Evolutionary conservation across 2,797 vertebrate species (phyloP).

Genomic region (Pangasius krempfi): DNA sequence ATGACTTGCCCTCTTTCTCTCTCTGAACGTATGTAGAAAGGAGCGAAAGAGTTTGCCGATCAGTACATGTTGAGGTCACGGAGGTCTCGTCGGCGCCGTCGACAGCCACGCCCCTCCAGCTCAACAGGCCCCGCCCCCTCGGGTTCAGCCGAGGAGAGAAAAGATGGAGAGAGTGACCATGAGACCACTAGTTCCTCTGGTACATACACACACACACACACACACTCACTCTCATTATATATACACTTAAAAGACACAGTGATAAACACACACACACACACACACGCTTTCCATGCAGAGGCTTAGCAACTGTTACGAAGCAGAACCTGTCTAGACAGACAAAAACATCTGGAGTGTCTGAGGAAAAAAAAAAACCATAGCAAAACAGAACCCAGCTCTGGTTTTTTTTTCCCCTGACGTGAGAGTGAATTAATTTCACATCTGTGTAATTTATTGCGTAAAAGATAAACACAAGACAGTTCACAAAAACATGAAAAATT

Average conservation of each 20-base stretch:
- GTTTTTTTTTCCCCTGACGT: background rate
- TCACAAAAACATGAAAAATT: background rate
- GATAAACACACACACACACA: background rate
- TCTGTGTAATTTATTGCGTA: background rate
- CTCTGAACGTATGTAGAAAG: constrained; percentile 78
- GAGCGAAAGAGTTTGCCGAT: constrained; percentile 94
- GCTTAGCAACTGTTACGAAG: background rate
- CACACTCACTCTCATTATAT: background rate
- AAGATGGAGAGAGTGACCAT: constrained; percentile 91
- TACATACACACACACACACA: constrained; percentile 53
- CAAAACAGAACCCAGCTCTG: background rate
- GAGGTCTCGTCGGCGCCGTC: constrained; percentile 82
- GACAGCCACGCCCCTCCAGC: constrained; percentile 77
- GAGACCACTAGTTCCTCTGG: constrained; percentile 92
- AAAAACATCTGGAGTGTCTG: constrained; percentile 18
- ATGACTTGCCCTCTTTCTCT: background rate
- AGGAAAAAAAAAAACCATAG: background rate
- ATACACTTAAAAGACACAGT: too few relatives aligned
- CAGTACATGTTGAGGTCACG: constrained; percentile 88
- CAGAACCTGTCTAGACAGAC: constrained; percentile 4
- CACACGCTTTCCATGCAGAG: background rate
- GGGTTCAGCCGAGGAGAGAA: constrained; percentile 77
- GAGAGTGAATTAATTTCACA: background rate
- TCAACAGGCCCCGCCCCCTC: constrained; percentile 80
- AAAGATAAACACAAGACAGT: background rate